These are phyloP conservation scores for Lasioglossum albipes DNA, from an alignment of 1,140 invertebrate genomes.

Conservation along the genomic window DNA sequence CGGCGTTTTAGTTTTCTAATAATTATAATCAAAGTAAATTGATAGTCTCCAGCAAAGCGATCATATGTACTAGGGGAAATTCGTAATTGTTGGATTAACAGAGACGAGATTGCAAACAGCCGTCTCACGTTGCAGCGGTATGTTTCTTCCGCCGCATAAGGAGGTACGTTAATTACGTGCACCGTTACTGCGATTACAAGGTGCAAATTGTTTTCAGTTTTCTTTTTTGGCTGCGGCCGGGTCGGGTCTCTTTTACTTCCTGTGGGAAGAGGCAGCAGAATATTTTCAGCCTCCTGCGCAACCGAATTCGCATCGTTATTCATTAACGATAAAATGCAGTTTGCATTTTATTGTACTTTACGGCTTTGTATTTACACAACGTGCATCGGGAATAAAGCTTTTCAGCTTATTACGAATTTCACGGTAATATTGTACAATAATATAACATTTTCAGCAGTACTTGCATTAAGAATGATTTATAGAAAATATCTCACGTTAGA, in stretches of 20 bases:
- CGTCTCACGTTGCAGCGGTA: slow-evolving; percentile 12
- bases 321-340: neutral
- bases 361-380: too few relatives aligned
- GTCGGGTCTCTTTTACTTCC: neutral
- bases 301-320: too few relatives aligned
- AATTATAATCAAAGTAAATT: neutral
- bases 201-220: slow-evolving; percentile 36
- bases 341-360: too few relatives aligned
- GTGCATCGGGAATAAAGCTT: too few relatives aligned
- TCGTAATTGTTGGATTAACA: neutral
- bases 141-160: slow-evolving; percentile 6
- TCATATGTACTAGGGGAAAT: too few relatives aligned
- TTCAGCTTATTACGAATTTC: too few relatives aligned
- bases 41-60: neutral
- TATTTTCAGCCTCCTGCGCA: too few relatives aligned
- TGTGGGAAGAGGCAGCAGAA: neutral
- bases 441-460: too few relatives aligned
- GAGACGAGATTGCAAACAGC: neutral
- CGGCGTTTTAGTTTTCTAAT: too few relatives aligned
- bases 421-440: too few relatives aligned
- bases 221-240: neutral
- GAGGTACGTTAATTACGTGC: slow-evolving; percentile 31
- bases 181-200: slow-evolving; percentile 34
- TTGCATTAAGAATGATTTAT: too few relatives aligned
- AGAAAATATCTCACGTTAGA: too few relatives aligned